These are phyloP conservation scores for Diabrotica virgifera DNA, from an alignment of 1,140 invertebrate species.

Conservation along the genomic window DNA sequence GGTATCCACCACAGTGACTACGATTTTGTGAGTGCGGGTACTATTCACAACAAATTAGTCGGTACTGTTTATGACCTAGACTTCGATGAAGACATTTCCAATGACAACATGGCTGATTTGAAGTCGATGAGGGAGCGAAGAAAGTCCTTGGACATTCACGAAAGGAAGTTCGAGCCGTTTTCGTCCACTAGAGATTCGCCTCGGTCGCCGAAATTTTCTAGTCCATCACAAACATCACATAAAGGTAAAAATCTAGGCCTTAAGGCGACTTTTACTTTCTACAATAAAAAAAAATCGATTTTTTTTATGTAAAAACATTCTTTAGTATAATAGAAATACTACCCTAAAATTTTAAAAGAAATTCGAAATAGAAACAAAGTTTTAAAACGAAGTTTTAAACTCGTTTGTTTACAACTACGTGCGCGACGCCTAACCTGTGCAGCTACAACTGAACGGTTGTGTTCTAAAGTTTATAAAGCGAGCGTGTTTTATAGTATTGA, in stretches of 20 bases:
- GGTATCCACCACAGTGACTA: conserved; percentile 44
- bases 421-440: too few relatives aligned
- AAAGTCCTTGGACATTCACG: conserved; percentile 71
- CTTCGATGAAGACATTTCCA: conserved; percentile 78
- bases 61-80: conserved; percentile 86
- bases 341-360: too few relatives aligned
- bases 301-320: too few relatives aligned
- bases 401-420: too few relatives aligned
- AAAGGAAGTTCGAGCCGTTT: conserved; percentile 58
- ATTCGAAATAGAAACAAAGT: too few relatives aligned
- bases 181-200: conserved; percentile 53
- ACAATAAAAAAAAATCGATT: too few relatives aligned
- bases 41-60: conserved; percentile 72
- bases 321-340: too few relatives aligned
- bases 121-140: conserved; percentile 76
- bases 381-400: too few relatives aligned
- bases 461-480: too few relatives aligned
- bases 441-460: too few relatives aligned
- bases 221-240: conserved; percentile 46
- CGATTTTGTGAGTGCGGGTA: conserved; percentile 50
- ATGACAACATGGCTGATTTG: conserved; percentile 73
- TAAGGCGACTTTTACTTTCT: too few relatives aligned
- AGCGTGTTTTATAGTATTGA: too few relatives aligned
- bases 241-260: conserved; percentile 17
- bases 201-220: conserved; percentile 56